Percentiles rank a stretch among this genome's conserved stretches.
Evolutionary conservation across 2,797 vertebrate species (phyloP).

Genomic region (Onychomys torridus): DNA sequence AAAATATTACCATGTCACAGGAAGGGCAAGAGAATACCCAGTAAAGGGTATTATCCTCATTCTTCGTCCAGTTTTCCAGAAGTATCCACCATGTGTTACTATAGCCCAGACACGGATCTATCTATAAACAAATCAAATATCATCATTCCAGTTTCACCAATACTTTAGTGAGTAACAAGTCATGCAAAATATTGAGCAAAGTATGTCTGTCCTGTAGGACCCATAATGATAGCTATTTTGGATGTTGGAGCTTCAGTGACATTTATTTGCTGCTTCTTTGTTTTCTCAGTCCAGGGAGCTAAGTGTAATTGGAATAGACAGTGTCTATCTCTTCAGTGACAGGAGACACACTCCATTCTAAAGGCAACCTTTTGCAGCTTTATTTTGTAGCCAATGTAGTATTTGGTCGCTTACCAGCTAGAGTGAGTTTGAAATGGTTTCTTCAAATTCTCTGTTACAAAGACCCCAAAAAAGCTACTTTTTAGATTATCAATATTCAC

Average conservation of each 20-base stretch:
- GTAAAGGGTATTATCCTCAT: slow-evolving; percentile 44
- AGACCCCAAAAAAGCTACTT: neutral
- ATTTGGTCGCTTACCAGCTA: neutral
- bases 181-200: neutral
- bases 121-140: neutral
- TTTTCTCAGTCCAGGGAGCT: neutral
- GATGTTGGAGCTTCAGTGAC: neutral
- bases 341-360: neutral
- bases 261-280: slow-evolving; percentile 37
- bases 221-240: neutral
- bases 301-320: neutral
- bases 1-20: slow-evolving; percentile 45
- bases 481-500: neutral
- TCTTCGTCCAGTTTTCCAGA: neutral
- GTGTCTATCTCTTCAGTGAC: neutral
- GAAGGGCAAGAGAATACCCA: slow-evolving; percentile 54
- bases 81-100: neutral
- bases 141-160: neutral
- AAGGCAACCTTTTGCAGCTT: neutral
- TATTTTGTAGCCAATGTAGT: neutral
- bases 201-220: neutral
- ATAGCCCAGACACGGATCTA: neutral
- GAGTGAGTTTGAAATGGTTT: slow-evolving; percentile 34
- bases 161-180: neutral
- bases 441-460: neutral